Evolutionary conservation across 2,888 invertebrate species (phyloP), one percentile per base, ranked within the genome.

Genomic region (Chymomyza amoena): DNA sequence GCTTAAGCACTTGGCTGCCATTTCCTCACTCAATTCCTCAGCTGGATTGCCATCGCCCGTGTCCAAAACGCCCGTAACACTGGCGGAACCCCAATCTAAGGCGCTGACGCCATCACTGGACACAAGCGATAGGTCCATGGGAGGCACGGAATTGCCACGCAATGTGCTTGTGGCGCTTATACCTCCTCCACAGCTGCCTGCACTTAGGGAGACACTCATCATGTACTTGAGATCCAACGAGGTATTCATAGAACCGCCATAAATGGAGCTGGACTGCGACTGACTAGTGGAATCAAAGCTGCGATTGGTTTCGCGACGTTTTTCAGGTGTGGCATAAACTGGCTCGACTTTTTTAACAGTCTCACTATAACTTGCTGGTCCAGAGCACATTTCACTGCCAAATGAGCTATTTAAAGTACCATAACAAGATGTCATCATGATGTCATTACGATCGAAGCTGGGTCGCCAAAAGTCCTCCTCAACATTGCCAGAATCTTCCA

Each of bases 381-480:
- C 78, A 9, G 68, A 68, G 6, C 68, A 73, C 52, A 74, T 65
- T 61, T 89, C 89, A 63, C 84, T 80, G 72, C 88, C 90, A 72
- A 90, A 88, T 10, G 90, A 84, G 61, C 79, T 84, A 66, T 91
- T 91, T 6, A 92, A 76, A 1, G 89, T 87, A 73, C 92, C 92
- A 75, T 92, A 92, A 71, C 92, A 92, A 1, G 92, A 92, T 50
- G 91, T 89, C 68, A 91, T 92, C 92, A 92, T 92, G 60, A 92
- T 91, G 71, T 91, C 91, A 28, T 84, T 78, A 13, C 87, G 80
- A 65, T 88, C 84, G 50, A 84, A 82, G 61, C 72, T 78, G 5
- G 78, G 80, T 68, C 79, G 87, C 78, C 89, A 90, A 74, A 82
- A 90, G 50, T 73, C 75, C 6, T 81, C 86, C 25, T 87, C 83